phyloP scores from a whole-genome alignment of 2,888 invertebrate species.

The Psylliodes chrysocephalus region DNA sequence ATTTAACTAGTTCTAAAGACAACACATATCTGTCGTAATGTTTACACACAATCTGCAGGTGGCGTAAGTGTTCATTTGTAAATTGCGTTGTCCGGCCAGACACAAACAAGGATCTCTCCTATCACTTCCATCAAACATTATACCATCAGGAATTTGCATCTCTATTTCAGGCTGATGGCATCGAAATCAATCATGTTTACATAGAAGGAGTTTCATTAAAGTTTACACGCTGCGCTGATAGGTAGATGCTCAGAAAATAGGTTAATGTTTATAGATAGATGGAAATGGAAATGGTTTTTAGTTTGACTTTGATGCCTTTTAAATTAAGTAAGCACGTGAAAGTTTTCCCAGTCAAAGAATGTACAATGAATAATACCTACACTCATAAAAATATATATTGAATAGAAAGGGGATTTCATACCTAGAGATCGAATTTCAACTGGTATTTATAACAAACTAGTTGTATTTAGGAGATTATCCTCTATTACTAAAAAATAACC shows the following conservation, averaged over 20 bases:
- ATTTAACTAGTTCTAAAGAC: not conserved
- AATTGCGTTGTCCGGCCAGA: not conserved
- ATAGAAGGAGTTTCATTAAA: constrained; percentile 23
- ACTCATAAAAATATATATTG: no score
- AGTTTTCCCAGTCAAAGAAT: no score
- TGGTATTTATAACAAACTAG: no score
- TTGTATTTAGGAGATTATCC: no score
- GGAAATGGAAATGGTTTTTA: not conserved
- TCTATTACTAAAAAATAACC: no score
- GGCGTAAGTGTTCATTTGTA: constrained; percentile 25
- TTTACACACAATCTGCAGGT: constrained; percentile 15
- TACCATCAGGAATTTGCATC: constrained; percentile 12
- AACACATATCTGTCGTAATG: not conserved
- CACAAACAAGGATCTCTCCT: constrained; percentile 10
- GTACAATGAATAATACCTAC: no score
- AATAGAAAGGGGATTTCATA: no score
- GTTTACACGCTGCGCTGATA: constrained; percentile 12
- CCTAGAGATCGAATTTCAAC: no score
- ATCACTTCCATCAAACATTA: not conserved
- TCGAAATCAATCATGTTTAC: constrained; percentile 29
- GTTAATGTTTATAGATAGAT: constrained; percentile 14
- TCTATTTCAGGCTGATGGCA: constrained; percentile 8
- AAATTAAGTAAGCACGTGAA: not conserved
- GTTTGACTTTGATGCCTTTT: not conserved
- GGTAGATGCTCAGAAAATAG: not conserved